These are phyloP conservation scores for Ostrea denselamellosa DNA, from an alignment of 1,140 invertebrate species.

Conservation along the genomic window DNA sequence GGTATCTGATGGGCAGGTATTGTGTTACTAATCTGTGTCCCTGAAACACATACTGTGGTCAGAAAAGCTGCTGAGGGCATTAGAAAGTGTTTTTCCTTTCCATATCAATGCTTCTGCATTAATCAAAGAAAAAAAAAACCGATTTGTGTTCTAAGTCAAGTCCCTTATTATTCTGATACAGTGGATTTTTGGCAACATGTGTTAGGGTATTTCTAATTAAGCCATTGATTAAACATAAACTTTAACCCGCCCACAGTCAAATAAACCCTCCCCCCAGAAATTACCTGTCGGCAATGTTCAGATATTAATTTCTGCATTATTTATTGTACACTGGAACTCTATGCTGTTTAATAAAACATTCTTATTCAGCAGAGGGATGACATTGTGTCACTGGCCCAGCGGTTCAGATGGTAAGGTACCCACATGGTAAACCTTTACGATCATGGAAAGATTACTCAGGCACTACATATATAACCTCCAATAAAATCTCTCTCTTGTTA, in stretches of 20 bases:
- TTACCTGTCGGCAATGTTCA: too few relatives aligned
- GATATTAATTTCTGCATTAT: too few relatives aligned
- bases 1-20: not conserved
- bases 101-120: not conserved
- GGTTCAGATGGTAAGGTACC: too few relatives aligned
- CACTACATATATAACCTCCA: too few relatives aligned
- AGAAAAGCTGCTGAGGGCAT: not conserved
- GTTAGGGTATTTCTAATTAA: slow-evolving; percentile 2
- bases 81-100: not conserved
- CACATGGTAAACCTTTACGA: too few relatives aligned
- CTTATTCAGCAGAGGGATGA: too few relatives aligned
- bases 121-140: slow-evolving; percentile 2
- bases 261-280: too few relatives aligned
- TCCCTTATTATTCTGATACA: not conserved
- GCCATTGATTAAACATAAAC: not conserved
- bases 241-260: not conserved
- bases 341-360: too few relatives aligned
- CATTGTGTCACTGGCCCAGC: too few relatives aligned
- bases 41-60: not conserved
- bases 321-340: too few relatives aligned
- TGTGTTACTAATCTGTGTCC: not conserved
- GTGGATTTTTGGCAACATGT: slow-evolving; percentile 6
- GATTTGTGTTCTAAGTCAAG: not conserved
- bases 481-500: not conserved
- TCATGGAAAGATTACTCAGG: too few relatives aligned